Evolutionary conservation across 2,113 vertebrate genomes (phyloP).

Genomic region (Sinocyclocheilus rhinocerous): DNA sequence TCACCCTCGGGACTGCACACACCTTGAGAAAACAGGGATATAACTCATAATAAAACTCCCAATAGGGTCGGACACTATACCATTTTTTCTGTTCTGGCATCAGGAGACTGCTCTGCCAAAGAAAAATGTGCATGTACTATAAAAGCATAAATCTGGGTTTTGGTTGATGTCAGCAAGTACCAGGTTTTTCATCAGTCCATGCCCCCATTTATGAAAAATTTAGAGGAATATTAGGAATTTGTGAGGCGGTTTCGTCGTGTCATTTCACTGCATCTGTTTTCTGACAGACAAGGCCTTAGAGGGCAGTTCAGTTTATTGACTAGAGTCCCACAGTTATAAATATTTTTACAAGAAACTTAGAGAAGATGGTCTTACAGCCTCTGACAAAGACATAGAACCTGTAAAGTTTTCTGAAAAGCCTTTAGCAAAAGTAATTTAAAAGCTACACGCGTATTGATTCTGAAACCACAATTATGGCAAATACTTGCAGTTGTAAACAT

Average conservation of each 20-base stretch:
- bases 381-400: conserved; percentile 15
- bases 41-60: conserved; percentile 42
- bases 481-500: background rate
- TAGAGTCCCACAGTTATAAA: conserved; percentile 74
- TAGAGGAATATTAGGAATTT: conserved; percentile 61
- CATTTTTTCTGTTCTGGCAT: conserved; percentile 30
- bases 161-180: conserved; percentile 50
- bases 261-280: conserved; percentile 65
- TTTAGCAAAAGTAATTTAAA: conserved; percentile 22
- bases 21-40: conserved; percentile 47
- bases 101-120: conserved; percentile 31
- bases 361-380: conserved; percentile 63
- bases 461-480: background rate
- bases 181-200: conserved; percentile 51
- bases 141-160: conserved; percentile 60
- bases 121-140: conserved; percentile 61
- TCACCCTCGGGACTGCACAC: conserved; percentile 65
- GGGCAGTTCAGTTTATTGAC: conserved; percentile 74
- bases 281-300: conserved; percentile 64
- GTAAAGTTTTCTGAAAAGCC: conserved; percentile 3
- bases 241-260: conserved; percentile 58
- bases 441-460: background rate
- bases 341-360: conserved; percentile 73
- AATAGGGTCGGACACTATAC: conserved; percentile 15
- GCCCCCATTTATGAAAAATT: conserved; percentile 61